Evolutionary conservation across 2,797 vertebrate genomes (phyloP), one percentile per base, ranked within the genome.

Genomic region (Lycodopsis pacificus): DNA sequence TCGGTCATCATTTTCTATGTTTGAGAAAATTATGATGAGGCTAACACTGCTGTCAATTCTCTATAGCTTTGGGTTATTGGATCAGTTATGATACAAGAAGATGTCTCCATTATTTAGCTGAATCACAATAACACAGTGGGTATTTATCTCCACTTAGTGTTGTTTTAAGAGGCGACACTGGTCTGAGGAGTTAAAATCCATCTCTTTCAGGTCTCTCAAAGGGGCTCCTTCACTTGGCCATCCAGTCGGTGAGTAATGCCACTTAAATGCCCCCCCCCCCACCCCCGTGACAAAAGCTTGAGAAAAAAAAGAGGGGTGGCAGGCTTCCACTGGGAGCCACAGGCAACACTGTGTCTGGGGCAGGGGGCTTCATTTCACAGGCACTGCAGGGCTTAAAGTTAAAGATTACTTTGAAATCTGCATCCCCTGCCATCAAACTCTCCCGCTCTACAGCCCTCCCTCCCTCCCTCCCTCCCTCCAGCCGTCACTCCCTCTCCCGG

Each of bases 401-500:
- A 93, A 95, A 95, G 95, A 95, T 95, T 95, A 95, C 94, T 96
- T 95, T 95, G 95, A 95, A 96, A 96, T 95, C 86, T 93, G 91
- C 91, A 93, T 94, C 88, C 86, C 77, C 82, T 86, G 56, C 86
- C 87, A 87, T 88, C 83, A 92, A 86, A 91, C 92, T 87, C 84
- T 85, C 73, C 80, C 32, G 2, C 69, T 75, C 72, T 17, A 53
- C n/a, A 73, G 78, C 76, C 81, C 87, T 83, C 90, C 84, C 88
- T 82, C 83, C 88, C 86, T 67, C 82, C 88, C 86, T 69, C 72
- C 72, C 83, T 86, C 87, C 87, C 91, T 90, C 61, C 80, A 92
- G 89, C 91, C 89, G 78, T 88, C 93, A 83, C 86, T 91, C 85
- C 89, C 86, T 71, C 73, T 65, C 86, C 77, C 11, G 4, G 19